These are phyloP conservation scores for Norana najaformis DNA, from an alignment of 2,888 invertebrate species.

Conservation along the genomic window DNA sequence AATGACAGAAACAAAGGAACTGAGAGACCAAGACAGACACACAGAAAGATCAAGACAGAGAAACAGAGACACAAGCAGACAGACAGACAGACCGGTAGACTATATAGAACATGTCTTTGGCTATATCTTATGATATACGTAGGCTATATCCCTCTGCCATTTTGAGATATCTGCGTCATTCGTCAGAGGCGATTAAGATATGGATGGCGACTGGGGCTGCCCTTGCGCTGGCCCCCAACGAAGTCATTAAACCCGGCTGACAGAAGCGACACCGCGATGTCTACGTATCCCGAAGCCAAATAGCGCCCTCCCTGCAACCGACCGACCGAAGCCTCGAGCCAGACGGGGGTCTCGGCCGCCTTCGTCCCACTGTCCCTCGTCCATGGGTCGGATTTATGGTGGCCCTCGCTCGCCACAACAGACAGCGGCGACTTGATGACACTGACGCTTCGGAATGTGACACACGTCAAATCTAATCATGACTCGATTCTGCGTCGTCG, in stretches of 20 bases:
- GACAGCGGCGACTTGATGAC: slow-evolving; percentile 9
- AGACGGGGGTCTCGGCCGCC: not conserved
- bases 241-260: not conserved
- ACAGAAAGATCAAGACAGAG: not conserved
- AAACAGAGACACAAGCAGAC: not conserved
- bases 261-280: slow-evolving; percentile 21
- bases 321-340: not conserved
- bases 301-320: not conserved
- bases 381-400: not conserved
- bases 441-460: not conserved
- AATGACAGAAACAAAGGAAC: too few relatives aligned
- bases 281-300: slow-evolving; percentile 21
- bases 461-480: slow-evolving; percentile 23
- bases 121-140: not conserved
- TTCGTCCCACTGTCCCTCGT: not conserved
- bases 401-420: not conserved
- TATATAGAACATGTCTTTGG: not conserved
- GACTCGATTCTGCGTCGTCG: not conserved
- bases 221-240: not conserved
- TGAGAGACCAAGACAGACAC: too few relatives aligned
- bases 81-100: not conserved
- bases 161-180: not conserved
- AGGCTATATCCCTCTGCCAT: not conserved
- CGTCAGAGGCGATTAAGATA: slow-evolving; percentile 14
- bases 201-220: not conserved